Evolutionary conservation across 2,888 invertebrate genomes (phyloP).

Genomic region (Ichneumoninae sp.): DNA sequence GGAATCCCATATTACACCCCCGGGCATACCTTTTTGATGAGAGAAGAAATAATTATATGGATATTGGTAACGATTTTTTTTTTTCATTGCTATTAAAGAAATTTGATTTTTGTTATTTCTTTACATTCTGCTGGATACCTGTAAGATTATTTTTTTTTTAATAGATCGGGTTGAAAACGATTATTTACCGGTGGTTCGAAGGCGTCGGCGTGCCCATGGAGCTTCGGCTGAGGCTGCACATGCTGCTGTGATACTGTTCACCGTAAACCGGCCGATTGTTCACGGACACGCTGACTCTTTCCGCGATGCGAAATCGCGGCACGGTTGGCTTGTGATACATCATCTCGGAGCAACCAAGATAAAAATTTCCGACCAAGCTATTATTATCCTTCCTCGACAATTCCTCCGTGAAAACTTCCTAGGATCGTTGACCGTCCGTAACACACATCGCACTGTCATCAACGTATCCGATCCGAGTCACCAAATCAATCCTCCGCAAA

Average conservation of each 20-base stretch:
- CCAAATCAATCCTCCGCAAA: not conserved
- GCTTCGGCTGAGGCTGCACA: slow-evolving; percentile 78
- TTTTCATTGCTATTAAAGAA: not conserved
- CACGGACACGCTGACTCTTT: slow-evolving; percentile 81
- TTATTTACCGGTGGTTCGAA: slow-evolving; percentile 81
- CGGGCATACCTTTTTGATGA: not conserved
- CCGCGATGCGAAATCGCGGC: slow-evolving; percentile 83
- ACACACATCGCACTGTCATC: slow-evolving; percentile 28
- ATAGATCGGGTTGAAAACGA: not conserved
- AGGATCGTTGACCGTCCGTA: slow-evolving; percentile 42
- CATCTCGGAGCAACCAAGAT: slow-evolving; percentile 71
- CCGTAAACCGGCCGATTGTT: slow-evolving; percentile 81
- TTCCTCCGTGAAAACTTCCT: slow-evolving; percentile 9
- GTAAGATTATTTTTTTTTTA: not conserved
- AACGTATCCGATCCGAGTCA: not conserved
- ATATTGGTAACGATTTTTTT: not conserved
- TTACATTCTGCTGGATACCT: not conserved
- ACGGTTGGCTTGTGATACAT: slow-evolving; percentile 83
- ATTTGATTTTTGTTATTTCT: not conserved
- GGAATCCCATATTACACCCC: slow-evolving; percentile 1
- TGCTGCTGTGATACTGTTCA: slow-evolving; percentile 80
- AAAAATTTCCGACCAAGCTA: slow-evolving; percentile 27
- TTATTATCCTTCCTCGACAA: slow-evolving; percentile 17
- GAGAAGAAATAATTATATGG: not conserved
- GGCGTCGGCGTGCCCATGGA: slow-evolving; percentile 77